Conservation (phyloP, 2,797 vertebrate species). For the Nannoperca obscura region DNA sequence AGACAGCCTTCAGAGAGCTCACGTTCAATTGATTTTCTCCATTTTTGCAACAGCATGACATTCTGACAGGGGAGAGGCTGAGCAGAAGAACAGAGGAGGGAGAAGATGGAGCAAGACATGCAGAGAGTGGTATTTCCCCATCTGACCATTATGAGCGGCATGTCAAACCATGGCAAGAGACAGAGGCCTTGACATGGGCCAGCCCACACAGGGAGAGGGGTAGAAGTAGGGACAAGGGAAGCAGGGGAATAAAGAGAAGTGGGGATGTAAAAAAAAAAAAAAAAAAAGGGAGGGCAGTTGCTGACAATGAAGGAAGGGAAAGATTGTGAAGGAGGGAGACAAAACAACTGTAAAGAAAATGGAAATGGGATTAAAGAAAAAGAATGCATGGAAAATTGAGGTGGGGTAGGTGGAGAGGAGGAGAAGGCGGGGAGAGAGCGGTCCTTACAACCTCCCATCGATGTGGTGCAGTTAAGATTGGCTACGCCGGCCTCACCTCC, state of each 20-base stretch:
- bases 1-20: conserved; percentile 70
- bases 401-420: conserved; percentile 40
- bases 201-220: conserved; percentile 74
- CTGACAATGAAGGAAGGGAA: conserved; percentile 32
- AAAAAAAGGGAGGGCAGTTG: conserved; percentile 32
- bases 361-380: conserved; percentile 28
- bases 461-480: conserved; percentile 76
- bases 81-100: conserved; percentile 55
- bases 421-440: conserved; percentile 37
- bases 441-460: conserved; percentile 78
- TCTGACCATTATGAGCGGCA: conserved; percentile 89
- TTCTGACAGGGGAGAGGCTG: conserved; percentile 66
- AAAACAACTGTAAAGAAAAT: conserved; percentile 46
- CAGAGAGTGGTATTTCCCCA: conserved; percentile 80
- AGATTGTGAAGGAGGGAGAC: conserved; percentile 21
- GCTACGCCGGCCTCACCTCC: conserved; percentile 66
- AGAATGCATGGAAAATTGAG: conserved; percentile 51
- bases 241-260: conserved; percentile 41
- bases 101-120: conserved; percentile 80
- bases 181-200: conserved; percentile 81
- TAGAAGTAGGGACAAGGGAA: conserved; percentile 2
- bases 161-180: conserved; percentile 85
- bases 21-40: conserved; percentile 78
- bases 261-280: conserved; percentile 35
- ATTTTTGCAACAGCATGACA: conserved; percentile 76